Evolutionary conservation across 1,140 invertebrate species (phyloP).

Genomic region (Drosophila sucinea): DNA sequence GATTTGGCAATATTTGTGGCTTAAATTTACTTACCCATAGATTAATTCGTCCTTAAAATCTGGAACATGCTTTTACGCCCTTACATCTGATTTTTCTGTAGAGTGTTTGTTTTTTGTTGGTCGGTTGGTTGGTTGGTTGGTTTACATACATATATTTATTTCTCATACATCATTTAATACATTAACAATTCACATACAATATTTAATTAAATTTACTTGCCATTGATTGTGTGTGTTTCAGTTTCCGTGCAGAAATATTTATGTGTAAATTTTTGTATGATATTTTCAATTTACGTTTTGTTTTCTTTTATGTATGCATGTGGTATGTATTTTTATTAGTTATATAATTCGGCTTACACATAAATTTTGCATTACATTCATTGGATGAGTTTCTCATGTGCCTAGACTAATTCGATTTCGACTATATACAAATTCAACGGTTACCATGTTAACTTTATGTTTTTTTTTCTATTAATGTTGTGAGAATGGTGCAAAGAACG

Average conservation of each 20-base stretch:
- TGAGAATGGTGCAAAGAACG: conserved; percentile 38
- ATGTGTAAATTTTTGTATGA: conserved; percentile 62
- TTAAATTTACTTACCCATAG: conserved; percentile 4
- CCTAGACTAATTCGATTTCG: conserved; percentile 50
- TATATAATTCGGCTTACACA: conserved; percentile 43
- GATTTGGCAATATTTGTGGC: background rate
- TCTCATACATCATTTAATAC: conserved; percentile 75
- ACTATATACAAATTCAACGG: conserved; percentile 75
- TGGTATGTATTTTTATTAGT: conserved; percentile 10
- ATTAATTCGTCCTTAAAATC: conserved; percentile 4
- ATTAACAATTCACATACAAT: conserved; percentile 80
- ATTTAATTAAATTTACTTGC: conserved; percentile 77
- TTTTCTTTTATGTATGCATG: conserved; percentile 13
- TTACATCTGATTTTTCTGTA: background rate
- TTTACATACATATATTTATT: conserved; percentile 49
- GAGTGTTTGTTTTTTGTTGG: background rate
- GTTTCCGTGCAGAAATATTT: conserved; percentile 48
- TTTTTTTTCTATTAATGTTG: conserved; percentile 58
- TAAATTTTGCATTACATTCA: conserved; percentile 48
- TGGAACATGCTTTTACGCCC: background rate
- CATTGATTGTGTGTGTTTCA: conserved; percentile 72
- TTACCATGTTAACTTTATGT: conserved; percentile 52
- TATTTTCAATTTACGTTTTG: conserved; percentile 39
- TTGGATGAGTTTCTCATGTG: conserved; percentile 30
- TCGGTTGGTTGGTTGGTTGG: conserved; percentile 2